Base-by-base conservation (phyloP, 2,797 vertebrate species). In the Thunnus albacares region DNA sequence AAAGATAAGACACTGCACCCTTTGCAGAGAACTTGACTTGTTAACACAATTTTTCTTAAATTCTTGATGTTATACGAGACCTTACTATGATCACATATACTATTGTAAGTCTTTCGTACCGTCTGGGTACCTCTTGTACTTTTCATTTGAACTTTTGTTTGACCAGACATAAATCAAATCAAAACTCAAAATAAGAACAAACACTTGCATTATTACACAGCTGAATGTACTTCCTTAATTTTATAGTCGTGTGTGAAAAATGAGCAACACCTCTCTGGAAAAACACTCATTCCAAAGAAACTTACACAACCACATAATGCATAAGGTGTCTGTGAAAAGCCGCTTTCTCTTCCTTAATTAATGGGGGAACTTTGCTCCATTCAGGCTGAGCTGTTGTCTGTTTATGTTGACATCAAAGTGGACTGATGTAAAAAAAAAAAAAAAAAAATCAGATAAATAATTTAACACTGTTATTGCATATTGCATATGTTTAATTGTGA, bases 261-360 rank as follows among this genome's bases (percentile, higher is more conserved):
- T 33, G 6, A 33, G 30, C 35, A 22, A 61, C 17, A 43, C 2
- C 6, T 35, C 14, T 10, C 0, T 62, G 10, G 49, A 15, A 74
- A 14, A 55, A 10, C n/a, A 0, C 1, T 5, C 2, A 26, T 51
- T 70, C 38, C 7, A 13, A 0, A n/a, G 80, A 83, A 83, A 61
- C 2, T 1, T 47, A 71, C 14, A 22, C 52, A 1, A 4, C 3
- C 14, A 11, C 13, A 26, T 30, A 7, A 45, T 13, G 2, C 20
- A 24, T 9, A 1, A 14, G 26, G 41, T 41, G 61, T 52, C 53
- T 59, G 66, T 49, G 38, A 60, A 70, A 20, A 55, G 15, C 4
- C 10, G 15, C 61, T 69, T 76, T 71, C 66, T 70, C 62, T 85
- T 87, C 73, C 41, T 26, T 62, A 15, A n/a, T 65, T 49, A 55